Evolutionary conservation across 2,113 vertebrate genomes (phyloP), one percentile per base, ranked within the genome.

Genomic region (Rana temporaria): DNA sequence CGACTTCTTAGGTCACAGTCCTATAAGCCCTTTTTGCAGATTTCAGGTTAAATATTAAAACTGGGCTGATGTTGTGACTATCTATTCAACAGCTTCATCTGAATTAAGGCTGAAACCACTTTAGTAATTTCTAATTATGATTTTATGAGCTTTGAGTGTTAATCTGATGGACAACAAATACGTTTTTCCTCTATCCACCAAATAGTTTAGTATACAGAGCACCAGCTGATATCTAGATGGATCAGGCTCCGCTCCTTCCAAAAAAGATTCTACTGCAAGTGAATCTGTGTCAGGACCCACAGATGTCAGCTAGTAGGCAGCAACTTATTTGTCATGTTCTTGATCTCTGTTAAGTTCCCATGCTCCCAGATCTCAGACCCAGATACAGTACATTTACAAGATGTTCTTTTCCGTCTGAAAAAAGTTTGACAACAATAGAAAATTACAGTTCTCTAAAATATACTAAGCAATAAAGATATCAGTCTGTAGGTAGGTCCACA

Each of bases 231-330:
- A 3, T 53, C 64, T 68, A 55, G 22, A 69, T 30, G 57, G 30
- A 79, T 68, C 19, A 16, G 38, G 55, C 53, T 22, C 38, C n/a
- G 76, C 63, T 67, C 19, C 9, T 48, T 12, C 42, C 9, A 48
- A 48, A 48, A 12, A 48, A 48, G 0, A 48, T 12, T 11, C 12
- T 11, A 48, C 14, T 48, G 42, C 42, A 48, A 48, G 42, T 48
- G 42, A 48, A 48, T 12, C 11, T 48, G 34, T 57, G 64, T 67
- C 42, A 57, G 5, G 26, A 56, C 65, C 19, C 67, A 15, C 77
- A 79, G 77, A 79, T 59, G 63, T 68, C 26, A 57, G 19, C 64
- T 79, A 42, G 56, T 32, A 78, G 62, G 42, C 66, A 78, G 62
- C 38, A 59, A 64, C 26, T 32, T 52, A 30, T 78, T 18, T 63